Evolutionary conservation across 2,888 invertebrate species (phyloP), one percentile per base, ranked within the genome.

Genomic region (Ommatoiulus sabulosus): DNA sequence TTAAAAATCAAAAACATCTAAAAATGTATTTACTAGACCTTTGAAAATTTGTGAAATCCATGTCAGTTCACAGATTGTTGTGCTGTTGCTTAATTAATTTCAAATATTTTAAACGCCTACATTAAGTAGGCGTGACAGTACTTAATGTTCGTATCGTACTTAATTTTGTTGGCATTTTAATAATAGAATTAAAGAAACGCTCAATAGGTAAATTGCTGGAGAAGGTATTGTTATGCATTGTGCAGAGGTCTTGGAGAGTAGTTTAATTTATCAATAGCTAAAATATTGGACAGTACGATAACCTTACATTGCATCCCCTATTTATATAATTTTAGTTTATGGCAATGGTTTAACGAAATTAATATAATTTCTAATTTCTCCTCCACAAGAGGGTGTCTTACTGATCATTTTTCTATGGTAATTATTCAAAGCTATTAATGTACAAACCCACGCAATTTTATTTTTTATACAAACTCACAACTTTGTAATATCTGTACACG

Each of bases 391-490:
- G n/a, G n/a, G n/a, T n/a, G n/a, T n/a, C n/a, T n/a, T n/a, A n/a
- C n/a, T n/a, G n/a, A n/a, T n/a, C n/a, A n/a, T n/a, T n/a, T n/a
- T n/a, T n/a, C n/a, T n/a, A n/a, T n/a, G n/a, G n/a, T n/a, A n/a
- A n/a, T n/a, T n/a, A n/a, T n/a, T n/a, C n/a, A n/a, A 35, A 80
- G 35, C 35, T 80, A 80, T 80, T 43, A 80, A 80, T 80, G 12
- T 80, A 80, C 80, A 80, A 80, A 80, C 80, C 80, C 80, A 80
- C 12, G 15, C 80, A 35, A 35, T 80, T 80, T 80, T 35, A 43
- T 80, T n/a, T 80, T 80, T 80, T 80, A 43, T 80, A 80, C 80
- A 80, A 80, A 80, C 80, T 80, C 12, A 80, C 35, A 80, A 80
- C 35, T 80, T 80, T 35, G 80, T 15, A 80, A 80, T 35, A 80